Evolutionary conservation across 2,888 invertebrate genomes (phyloP).

Genomic region (Phrixothrix hirtus): DNA sequence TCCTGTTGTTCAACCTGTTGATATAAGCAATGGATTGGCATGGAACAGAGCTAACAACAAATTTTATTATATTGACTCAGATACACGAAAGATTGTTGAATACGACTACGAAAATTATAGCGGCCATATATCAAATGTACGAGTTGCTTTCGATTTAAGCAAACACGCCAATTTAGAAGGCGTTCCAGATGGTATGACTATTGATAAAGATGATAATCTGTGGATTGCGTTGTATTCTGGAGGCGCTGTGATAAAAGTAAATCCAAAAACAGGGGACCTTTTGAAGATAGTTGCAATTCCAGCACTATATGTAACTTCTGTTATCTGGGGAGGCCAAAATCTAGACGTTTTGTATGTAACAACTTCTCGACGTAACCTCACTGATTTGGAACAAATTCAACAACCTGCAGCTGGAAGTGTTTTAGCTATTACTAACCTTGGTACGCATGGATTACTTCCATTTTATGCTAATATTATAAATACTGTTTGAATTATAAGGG

Average conservation of each 20-base stretch:
- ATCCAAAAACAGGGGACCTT: constrained; percentile 56
- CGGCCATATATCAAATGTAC: constrained; percentile 56
- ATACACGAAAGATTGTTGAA: constrained; percentile 66
- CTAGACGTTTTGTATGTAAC: constrained; percentile 67
- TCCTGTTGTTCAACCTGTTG: constrained; percentile 55
- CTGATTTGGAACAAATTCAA: constrained; percentile 40
- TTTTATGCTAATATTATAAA: constrained; percentile 46
- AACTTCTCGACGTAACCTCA: constrained; percentile 52
- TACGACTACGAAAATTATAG: constrained; percentile 69
- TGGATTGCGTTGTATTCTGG: constrained; percentile 74
- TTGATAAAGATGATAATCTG: constrained; percentile 74
- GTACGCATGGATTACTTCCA: constrained; percentile 45
- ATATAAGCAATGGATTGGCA: constrained; percentile 78
- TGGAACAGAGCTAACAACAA: constrained; percentile 72
- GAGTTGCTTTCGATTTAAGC: constrained; percentile 41
- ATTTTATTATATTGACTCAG: constrained; percentile 80
- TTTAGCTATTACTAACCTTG: constrained; percentile 48
- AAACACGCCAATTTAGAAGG: constrained; percentile 29
- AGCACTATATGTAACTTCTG: constrained; percentile 63
- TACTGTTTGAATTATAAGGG: too few relatives aligned
- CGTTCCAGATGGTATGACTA: constrained; percentile 68
- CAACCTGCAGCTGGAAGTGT: constrained; percentile 57
- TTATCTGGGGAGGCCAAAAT: constrained; percentile 65
- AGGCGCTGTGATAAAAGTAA: constrained; percentile 62
- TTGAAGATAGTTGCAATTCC: constrained; percentile 60